These are phyloP conservation scores for Petrophora chlorosata DNA, from an alignment of 2,888 invertebrate species.

Conservation along the genomic window DNA sequence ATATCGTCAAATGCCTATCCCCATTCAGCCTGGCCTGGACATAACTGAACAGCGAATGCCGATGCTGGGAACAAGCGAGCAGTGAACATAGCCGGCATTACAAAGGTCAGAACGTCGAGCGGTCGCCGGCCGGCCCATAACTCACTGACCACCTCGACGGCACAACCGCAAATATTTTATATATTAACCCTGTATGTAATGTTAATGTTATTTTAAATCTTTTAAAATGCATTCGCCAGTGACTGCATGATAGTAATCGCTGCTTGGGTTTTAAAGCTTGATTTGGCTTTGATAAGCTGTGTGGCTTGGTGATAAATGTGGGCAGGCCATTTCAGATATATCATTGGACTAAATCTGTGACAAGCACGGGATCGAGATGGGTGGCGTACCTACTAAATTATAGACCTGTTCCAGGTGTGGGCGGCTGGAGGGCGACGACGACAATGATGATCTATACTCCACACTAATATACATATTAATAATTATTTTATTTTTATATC, in stretches of 20 bases:
- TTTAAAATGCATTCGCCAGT: constrained; percentile 8
- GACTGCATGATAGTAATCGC: constrained; percentile 15
- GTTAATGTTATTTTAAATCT: constrained; percentile 18
- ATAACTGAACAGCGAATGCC: constrained; percentile 46
- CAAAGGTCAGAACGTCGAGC: constrained; percentile 58
- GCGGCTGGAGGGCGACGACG: too few relatives aligned
- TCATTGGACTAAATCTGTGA: neutral
- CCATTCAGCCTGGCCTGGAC: constrained; percentile 31
- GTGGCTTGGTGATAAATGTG: constrained; percentile 7
- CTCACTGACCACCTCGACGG: constrained; percentile 44
- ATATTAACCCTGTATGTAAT: constrained; percentile 15
- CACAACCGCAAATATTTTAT: constrained; percentile 39
- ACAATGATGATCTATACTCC: too few relatives aligned
- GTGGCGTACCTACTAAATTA: too few relatives aligned
- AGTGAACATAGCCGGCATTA: constrained; percentile 59
- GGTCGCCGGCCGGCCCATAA: constrained; percentile 45
- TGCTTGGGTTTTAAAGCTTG: constrained; percentile 14
- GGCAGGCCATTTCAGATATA: neutral
- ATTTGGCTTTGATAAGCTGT: constrained; percentile 12
- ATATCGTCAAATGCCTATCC: constrained; percentile 41
- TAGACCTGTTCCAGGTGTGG: too few relatives aligned
- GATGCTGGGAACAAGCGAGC: constrained; percentile 46
- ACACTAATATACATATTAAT: too few relatives aligned
- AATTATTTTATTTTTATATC: too few relatives aligned
- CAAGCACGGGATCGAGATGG: neutral